Base-by-base conservation (phyloP, 2,797 vertebrate genomes). In the Manis crassicaudata region DNA sequence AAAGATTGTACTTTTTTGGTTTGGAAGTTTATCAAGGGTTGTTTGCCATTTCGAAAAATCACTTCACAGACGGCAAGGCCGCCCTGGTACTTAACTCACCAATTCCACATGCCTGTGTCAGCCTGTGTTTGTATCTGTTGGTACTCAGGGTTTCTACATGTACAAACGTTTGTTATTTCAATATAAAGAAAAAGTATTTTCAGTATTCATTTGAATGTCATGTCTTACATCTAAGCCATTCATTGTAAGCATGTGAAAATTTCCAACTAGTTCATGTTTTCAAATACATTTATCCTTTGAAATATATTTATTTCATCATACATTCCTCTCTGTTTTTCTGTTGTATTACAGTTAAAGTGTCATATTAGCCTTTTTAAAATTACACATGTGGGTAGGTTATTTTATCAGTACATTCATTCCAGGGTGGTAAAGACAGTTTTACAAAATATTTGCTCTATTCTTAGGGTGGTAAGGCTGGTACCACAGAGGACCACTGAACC, bases 111-210 rank as follows among this genome's bases (percentile, higher is more conserved):
- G 25, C 72, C 17, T 67, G 5, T 52, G 17, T 58, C 12, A 27
- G 27, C 65, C 16, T 81, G 23, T 73, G 37, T 72, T 27, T 92
- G 35, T 56, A 52, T 77, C 37, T 91, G 46, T 27, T 52, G 92
- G 92, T 27, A 20, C 40, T 92, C 21, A 20, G 29, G 62, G 54
- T 73, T 52, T 20, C 56, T 67, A 27, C 37, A n/a, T 27, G 32
- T 29, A 10, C 16, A 68, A 93, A 72, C 35, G 27, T 62, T 60
- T 52, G 20, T 80, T 65, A 75, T 84, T 79, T 67, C 84, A 56
- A 67, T 90, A 86, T 62, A 82, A 85, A 87, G 82, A 54, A 85
- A 87, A 88, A 72, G 46, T 29, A 72, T 58, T 92, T 82, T 89
- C 43, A 88, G 18, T 82, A 67, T 25, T 54, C 23, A 83, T 54